Percentiles rank a stretch among this genome's conserved stretches.
Conservation (phyloP, 2,113 vertebrate species). For the Natator depressus region DNA sequence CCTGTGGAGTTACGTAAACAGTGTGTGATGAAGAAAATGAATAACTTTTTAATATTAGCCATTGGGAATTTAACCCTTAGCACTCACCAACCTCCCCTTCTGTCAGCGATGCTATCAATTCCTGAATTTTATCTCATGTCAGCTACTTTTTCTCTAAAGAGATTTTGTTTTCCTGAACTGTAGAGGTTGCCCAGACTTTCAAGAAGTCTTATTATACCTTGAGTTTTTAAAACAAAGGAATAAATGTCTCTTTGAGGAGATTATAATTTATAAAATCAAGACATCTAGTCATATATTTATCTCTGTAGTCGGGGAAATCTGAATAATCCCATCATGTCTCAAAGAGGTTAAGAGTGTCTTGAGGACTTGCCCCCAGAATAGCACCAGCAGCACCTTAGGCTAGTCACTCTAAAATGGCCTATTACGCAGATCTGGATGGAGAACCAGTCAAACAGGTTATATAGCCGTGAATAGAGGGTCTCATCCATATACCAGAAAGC, state of each 20-base stretch:
- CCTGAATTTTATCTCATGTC: background rate
- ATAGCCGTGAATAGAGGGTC: background rate
- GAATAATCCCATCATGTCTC: background rate
- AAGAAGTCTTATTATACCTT: background rate
- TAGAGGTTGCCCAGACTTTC: no score
- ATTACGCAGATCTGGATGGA: background rate
- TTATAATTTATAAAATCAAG: background rate
- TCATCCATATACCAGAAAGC: background rate
- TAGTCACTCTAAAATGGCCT: background rate
- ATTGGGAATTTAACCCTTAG: background rate
- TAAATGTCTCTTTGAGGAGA: background rate
- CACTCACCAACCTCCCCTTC: background rate
- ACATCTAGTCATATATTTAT: background rate
- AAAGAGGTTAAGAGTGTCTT: background rate
- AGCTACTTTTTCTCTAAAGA: background rate
- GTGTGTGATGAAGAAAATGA: background rate
- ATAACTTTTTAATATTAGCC: background rate
- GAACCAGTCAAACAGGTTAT: conserved; percentile 45
- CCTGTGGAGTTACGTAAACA: background rate
- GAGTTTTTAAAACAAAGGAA: background rate
- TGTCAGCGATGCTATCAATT: background rate
- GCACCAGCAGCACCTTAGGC: background rate
- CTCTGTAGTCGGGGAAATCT: background rate
- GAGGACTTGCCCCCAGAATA: background rate
- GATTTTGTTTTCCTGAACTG: background rate